These are phyloP conservation scores for Otus scops DNA, from an alignment of 2,797 vertebrate species.

Conservation along the genomic window DNA sequence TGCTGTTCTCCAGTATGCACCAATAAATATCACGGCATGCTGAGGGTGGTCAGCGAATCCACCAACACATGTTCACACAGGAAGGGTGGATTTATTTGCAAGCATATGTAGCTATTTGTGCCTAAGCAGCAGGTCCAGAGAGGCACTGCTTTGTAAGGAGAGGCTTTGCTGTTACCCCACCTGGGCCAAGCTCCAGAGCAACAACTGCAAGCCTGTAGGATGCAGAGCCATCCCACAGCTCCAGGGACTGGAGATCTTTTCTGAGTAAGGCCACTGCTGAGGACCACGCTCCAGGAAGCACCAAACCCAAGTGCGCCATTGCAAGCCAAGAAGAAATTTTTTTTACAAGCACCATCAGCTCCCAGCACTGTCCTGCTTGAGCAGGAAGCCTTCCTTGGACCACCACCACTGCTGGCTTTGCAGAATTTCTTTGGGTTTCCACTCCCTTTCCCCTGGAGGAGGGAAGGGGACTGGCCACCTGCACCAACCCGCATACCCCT, in stretches of 20 bases:
- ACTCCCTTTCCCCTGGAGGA: not conserved
- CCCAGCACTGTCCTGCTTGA: not conserved
- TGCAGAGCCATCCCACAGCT: not conserved
- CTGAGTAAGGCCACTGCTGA: rapidly evolving
- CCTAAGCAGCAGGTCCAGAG: not conserved
- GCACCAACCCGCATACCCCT: not conserved
- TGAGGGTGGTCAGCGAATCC: conserved; percentile 20
- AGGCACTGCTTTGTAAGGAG: not conserved
- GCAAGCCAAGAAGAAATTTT: not conserved
- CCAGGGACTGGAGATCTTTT: not conserved
- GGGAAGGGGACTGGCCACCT: not conserved
- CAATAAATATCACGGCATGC: conserved; percentile 38
- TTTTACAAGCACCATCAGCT: not conserved
- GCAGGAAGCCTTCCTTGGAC: not conserved
- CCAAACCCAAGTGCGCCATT: rapidly evolving
- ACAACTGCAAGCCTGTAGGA: rapidly evolving
- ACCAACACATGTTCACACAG: not conserved
- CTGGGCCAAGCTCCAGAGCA: not conserved
- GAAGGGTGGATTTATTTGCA: not conserved
- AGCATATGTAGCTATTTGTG: not conserved
- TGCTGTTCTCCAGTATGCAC: not conserved
- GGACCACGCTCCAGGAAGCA: not conserved
- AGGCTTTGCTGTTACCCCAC: not conserved
- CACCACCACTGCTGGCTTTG: not conserved
- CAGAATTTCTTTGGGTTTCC: not conserved